A percentile compares a stretch with the other conserved stretches of the same genome.
Evolutionary conservation across 1,140 invertebrate species (phyloP).

Genomic region (Cherax quadricarinatus): DNA sequence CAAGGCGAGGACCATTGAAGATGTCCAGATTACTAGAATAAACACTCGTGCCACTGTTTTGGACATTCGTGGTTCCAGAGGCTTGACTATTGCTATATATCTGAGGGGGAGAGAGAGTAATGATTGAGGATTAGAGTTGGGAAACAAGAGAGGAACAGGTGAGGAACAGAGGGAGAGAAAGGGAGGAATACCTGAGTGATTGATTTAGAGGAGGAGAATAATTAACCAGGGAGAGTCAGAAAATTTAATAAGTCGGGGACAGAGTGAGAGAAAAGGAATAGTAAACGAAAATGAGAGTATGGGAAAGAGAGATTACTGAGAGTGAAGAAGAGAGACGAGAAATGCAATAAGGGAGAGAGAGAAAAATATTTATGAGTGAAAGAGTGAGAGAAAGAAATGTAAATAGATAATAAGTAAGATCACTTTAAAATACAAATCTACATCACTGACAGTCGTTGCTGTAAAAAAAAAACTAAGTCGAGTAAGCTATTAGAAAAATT

Average conservation of each 20-base stretch:
- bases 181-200: too few species aligned
- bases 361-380: not conserved
- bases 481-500: too few species aligned
- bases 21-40: constrained; percentile 20
- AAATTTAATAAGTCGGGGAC: not conserved
- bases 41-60: constrained; percentile 29
- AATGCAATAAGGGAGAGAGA: not conserved
- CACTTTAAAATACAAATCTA: too few species aligned
- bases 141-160: too few species aligned
- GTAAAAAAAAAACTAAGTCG: too few species aligned
- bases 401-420: too few species aligned
- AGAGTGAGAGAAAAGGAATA: not conserved
- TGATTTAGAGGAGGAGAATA: too few species aligned
- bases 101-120: constrained; percentile 3
- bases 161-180: too few species aligned
- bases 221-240: too few species aligned
- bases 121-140: too few species aligned
- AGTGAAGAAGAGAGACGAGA: not conserved
- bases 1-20: constrained; percentile 20
- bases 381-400: not conserved
- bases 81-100: constrained; percentile 37
- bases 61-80: constrained; percentile 39
- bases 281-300: not conserved
- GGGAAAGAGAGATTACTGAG: not conserved
- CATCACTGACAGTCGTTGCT: too few species aligned